These are phyloP conservation scores for Bujurquina vittata DNA, from an alignment of 2,113 vertebrate species.

Conservation along the genomic window DNA sequence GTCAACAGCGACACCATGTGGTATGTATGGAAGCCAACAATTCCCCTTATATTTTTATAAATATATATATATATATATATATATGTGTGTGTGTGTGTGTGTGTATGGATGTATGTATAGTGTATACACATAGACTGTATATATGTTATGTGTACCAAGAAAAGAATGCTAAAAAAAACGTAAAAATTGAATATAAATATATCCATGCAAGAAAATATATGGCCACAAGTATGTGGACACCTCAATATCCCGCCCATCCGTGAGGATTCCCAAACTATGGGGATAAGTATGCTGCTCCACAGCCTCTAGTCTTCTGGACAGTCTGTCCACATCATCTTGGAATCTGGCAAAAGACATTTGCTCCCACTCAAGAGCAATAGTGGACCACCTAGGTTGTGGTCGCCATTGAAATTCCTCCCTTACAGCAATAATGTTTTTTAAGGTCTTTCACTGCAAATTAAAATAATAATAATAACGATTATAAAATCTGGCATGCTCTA, in stretches of 20 bases:
- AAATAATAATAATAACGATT: not conserved
- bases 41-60: too few species aligned
- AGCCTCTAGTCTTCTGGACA: too few species aligned
- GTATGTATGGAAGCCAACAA: not conserved
- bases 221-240: not conserved
- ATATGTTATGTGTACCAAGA: not conserved
- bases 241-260: not conserved
- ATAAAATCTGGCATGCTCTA: not conserved
- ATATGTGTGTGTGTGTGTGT: too few species aligned
- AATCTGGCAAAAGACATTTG: too few species aligned
- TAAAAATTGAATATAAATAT: not conserved
- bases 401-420: not conserved
- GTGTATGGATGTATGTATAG: too few species aligned
- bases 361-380: not conserved
- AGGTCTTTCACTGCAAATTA: not conserved
- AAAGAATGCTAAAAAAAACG: not conserved
- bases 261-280: not conserved
- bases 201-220: not conserved
- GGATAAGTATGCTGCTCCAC: too few species aligned
- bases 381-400: not conserved
- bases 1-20: slow-evolving; percentile 64
- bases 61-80: too few species aligned
- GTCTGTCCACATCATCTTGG: too few species aligned
- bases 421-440: not conserved
- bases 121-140: too few species aligned